These are phyloP conservation scores for Oreochromis niloticus DNA, from an alignment of 2,113 vertebrate species.

Conservation along the genomic window DNA sequence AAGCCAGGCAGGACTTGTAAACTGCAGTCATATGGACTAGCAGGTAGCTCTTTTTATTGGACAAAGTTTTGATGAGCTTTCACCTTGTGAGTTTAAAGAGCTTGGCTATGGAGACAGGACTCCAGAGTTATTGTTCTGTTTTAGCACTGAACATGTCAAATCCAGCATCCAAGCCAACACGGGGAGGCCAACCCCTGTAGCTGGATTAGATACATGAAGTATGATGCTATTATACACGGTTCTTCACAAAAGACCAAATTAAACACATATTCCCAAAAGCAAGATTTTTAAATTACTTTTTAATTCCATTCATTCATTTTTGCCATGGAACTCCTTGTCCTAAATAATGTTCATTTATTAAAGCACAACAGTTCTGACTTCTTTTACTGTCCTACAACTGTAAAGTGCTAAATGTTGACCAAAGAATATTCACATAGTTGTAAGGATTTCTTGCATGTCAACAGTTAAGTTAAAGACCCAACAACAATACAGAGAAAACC, in stretches of 20 bases:
- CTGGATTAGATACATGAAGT: neutral
- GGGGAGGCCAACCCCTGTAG: neutral
- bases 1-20: neutral
- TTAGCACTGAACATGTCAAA: neutral
- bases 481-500: neutral
- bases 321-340: neutral
- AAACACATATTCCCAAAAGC: neutral
- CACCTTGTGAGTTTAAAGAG: neutral
- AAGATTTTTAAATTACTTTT: neutral
- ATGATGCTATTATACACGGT: neutral
- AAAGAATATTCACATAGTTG: neutral
- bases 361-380: neutral
- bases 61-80: neutral
- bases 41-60: neutral
- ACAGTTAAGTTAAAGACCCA: neutral
- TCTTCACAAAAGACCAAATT: neutral
- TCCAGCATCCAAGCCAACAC: neutral
- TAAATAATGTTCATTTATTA: neutral
- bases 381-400: neutral
- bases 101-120: neutral
- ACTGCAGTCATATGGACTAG: neutral
- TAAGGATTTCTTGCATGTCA: neutral
- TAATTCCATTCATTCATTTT: neutral
- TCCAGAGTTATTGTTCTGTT: neutral
- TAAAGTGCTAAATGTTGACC: neutral